Conservation (phyloP, 1,140 invertebrate species). For the Chironomus striatipennis region DNA sequence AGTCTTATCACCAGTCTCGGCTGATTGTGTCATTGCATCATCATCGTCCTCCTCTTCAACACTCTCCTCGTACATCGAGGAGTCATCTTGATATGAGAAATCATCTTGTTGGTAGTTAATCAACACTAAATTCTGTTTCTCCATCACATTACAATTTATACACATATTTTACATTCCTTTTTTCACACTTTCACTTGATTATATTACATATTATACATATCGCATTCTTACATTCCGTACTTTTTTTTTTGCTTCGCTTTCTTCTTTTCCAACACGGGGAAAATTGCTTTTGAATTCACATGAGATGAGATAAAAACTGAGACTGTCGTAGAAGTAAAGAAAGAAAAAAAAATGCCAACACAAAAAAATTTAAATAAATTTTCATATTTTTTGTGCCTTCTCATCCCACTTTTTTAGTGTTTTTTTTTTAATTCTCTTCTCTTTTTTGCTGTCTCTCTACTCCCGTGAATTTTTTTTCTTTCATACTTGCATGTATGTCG, state of each 20-base stretch:
- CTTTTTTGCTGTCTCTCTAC: neutral
- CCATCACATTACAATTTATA: slow-evolving; percentile 13
- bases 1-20: slow-evolving; percentile 19
- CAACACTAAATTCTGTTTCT: neutral
- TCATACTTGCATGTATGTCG: neutral
- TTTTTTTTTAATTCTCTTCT: neutral
- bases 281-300: neutral
- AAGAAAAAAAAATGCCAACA: slow-evolving; percentile 4
- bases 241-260: neutral
- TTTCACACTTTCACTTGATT: slow-evolving; percentile 17
- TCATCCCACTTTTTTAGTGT: neutral
- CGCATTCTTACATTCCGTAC: neutral
- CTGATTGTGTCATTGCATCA: slow-evolving; percentile 3
- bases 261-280: neutral
- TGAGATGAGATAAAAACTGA: slow-evolving; percentile 20
- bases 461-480: too few species aligned
- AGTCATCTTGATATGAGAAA: neutral
- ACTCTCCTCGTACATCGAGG: neutral
- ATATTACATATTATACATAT: neutral
- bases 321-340: neutral
- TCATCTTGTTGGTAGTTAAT: slow-evolving; percentile 3
- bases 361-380: slow-evolving; percentile 18
- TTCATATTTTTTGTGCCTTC: neutral
- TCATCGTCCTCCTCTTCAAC: neutral
- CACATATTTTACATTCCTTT: neutral